Evolutionary conservation across 2,113 vertebrate genomes (phyloP).

Genomic region (Tyto alba): DNA sequence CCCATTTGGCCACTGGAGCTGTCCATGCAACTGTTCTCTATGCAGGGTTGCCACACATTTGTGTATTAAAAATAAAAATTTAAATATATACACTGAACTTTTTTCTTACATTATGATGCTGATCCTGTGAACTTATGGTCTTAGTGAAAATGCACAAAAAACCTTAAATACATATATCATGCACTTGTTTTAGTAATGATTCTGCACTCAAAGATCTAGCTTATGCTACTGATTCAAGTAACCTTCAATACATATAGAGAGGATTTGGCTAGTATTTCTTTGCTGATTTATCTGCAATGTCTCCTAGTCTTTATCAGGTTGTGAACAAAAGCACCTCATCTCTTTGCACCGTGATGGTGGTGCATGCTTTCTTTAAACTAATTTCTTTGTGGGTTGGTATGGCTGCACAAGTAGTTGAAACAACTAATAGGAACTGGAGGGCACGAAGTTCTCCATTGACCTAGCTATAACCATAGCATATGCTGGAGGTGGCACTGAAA

Average conservation of each 20-base stretch:
- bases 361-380: neutral
- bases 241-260: neutral
- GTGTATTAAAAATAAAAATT: neutral
- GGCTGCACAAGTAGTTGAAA: neutral
- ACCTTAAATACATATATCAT: neutral
- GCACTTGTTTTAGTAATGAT: neutral
- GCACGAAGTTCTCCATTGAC: neutral
- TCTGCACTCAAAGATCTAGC: neutral
- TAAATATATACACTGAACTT: neutral
- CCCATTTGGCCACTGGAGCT: neutral
- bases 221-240: neutral
- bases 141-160: neutral
- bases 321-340: accelerated
- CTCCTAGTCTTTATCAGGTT: neutral
- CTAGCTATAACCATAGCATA: neutral
- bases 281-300: neutral
- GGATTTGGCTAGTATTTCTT: neutral
- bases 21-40: neutral
- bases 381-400: neutral
- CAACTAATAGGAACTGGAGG: neutral
- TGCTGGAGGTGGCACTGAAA: neutral
- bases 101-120: neutral
- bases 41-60: neutral
- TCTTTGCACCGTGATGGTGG: neutral
- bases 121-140: neutral